These are phyloP conservation scores for Drusus annulatus DNA, from an alignment of 1,140 invertebrate genomes.

Conservation along the genomic window DNA sequence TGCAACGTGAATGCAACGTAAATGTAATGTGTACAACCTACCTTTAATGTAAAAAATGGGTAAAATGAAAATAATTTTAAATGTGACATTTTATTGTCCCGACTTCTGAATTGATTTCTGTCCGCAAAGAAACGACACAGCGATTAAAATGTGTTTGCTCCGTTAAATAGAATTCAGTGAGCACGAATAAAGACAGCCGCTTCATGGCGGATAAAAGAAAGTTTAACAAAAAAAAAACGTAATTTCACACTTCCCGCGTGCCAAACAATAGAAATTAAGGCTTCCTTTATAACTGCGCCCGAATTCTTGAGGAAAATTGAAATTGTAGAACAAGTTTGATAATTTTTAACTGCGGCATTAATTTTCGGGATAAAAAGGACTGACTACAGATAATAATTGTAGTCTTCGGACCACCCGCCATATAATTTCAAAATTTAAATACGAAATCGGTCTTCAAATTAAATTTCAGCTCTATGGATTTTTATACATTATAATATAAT, in stretches of 20 bases:
- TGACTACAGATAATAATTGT: slow-evolving; percentile 44
- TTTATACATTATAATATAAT: not conserved
- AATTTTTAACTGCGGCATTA: slow-evolving; percentile 30
- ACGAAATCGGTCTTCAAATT: slow-evolving; percentile 51
- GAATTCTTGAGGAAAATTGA: slow-evolving; percentile 33
- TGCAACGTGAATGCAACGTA: no score
- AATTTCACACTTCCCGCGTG: slow-evolving; percentile 22
- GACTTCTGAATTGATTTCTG: slow-evolving; percentile 5
- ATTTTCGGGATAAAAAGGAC: slow-evolving; percentile 19
- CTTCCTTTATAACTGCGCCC: slow-evolving; percentile 2
- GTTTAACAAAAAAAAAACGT: slow-evolving; percentile 11
- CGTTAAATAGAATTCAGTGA: slow-evolving; percentile 32
- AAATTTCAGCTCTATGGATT: slow-evolving; percentile 36
- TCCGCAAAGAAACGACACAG: slow-evolving; percentile 13
- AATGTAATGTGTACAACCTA: no score
- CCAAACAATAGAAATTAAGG: slow-evolving; percentile 29
- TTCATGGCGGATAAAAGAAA: slow-evolving; percentile 19
- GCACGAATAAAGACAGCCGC: slow-evolving; percentile 16
- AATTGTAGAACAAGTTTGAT: slow-evolving; percentile 30
- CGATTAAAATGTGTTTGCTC: slow-evolving; percentile 30
- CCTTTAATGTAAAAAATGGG: no score
- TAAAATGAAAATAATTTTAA: slow-evolving; percentile 3
- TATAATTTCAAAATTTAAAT: slow-evolving; percentile 59
- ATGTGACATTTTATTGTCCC: not conserved
- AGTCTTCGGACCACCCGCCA: slow-evolving; percentile 51